Evolutionary conservation across 2,888 invertebrate species (phyloP), one percentile per base, ranked within the genome.

Genomic region (Catocala sponsa): DNA sequence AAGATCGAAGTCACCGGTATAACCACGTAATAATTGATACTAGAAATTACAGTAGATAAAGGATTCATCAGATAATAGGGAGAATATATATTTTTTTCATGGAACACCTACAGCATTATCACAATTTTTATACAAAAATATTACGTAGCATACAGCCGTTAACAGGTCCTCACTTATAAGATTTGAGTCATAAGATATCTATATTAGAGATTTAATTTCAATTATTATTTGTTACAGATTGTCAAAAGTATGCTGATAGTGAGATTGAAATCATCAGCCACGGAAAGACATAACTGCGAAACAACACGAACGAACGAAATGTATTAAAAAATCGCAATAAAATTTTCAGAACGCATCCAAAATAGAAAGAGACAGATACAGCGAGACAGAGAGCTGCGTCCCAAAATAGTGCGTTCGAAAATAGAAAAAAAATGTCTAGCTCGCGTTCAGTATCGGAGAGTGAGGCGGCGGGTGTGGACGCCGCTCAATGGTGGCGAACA

Each of bases 341-440:
- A 65, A 55, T 38, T 38, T 38, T 35, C 58, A 56, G 81, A 79
- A 80, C 79, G 82, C 80, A 76, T 74, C 76, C 67, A 69, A 69
- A 74, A 73, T 63, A 79, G 70, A 74, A 61, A 74, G 79, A 80
- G 74, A 76, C 53, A 72, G 74, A 59, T 32, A 67, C 58, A 76
- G 59, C 38, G 70, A 68, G 68, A 76, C 71, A 76, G 76, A 76
- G 72, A 81, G 81, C 80, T 81, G 79, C 79, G 63, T 76, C 77
- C 85, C 66, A 84, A 91, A 91, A 91, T 91, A 91, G 89, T 80
- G 76, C 82, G 82, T 81, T 81, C 85, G 70, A 83, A 91, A 93
- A 93, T 92, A 92, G 91, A 89, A 83, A 90, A 91, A 91, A 91
- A 89, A 94, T 94, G 94, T 80, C 85, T 76, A 83, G 90, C 87